Conservation (phyloP, 2,888 invertebrate species). For the Cordylochernes scorpioides region DNA sequence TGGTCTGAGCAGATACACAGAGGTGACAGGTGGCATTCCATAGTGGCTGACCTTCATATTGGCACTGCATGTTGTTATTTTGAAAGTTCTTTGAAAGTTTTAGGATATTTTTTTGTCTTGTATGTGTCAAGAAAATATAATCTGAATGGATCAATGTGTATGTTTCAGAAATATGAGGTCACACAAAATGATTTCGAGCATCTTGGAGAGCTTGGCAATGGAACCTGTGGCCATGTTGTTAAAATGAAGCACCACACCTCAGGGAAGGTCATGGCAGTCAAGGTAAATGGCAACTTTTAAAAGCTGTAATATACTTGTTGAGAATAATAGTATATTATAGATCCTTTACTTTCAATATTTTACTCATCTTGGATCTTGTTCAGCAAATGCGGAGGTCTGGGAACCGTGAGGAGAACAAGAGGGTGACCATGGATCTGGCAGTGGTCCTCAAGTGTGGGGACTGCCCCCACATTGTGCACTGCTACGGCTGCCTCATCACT, state of each 20-base stretch:
- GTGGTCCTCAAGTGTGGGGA: slow-evolving; percentile 91
- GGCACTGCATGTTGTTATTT: too few species aligned
- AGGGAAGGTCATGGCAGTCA: slow-evolving; percentile 65
- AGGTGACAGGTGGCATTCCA: too few species aligned
- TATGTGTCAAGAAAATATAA: too few species aligned
- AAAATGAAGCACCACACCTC: slow-evolving; percentile 79
- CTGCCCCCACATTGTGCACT: slow-evolving; percentile 86
- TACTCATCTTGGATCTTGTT: slow-evolving; percentile 7
- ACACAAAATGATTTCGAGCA: slow-evolving; percentile 31
- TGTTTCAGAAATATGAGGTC: slow-evolving; percentile 41
- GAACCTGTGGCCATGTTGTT: slow-evolving; percentile 90
- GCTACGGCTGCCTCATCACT: slow-evolving; percentile 88
- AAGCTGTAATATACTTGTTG: too few species aligned
- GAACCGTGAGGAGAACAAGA: slow-evolving; percentile 83
- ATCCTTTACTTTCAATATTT: background rate
- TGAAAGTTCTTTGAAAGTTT: too few species aligned
- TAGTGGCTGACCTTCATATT: too few species aligned
- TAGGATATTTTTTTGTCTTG: too few species aligned
- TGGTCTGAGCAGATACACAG: too few species aligned
- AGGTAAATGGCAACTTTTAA: slow-evolving; percentile 29
- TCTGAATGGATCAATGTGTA: too few species aligned
- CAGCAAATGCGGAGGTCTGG: slow-evolving; percentile 90
- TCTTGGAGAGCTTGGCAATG: slow-evolving; percentile 66
- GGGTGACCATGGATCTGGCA: slow-evolving; percentile 94
- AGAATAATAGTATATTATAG: background rate